Base-by-base conservation (phyloP, 1,140 invertebrate species). In the Nephila pilipes region DNA sequence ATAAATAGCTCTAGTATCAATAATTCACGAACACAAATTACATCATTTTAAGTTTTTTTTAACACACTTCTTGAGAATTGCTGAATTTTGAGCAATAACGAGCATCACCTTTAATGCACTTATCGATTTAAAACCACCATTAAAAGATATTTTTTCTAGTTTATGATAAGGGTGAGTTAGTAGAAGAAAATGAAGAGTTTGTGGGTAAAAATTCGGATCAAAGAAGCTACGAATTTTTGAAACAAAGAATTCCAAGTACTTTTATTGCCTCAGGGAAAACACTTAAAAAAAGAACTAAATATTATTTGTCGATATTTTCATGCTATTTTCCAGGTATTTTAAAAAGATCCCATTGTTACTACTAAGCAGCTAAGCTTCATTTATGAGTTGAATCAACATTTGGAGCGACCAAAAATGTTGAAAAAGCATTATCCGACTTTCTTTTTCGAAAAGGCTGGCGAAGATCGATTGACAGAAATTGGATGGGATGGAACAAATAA, bases 371-470 rank as follows among this genome's bases (percentile, higher is more conserved):
- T 75, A 75, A 75, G 69, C 32, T 36, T 75, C 69, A 75, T 75
- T 75, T 75, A 75, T 75, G 69, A 75, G 69, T 32, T 75, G 29
- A 75, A 75, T 75, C 69, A 75, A 75, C 69, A 75, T 75, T 75
- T 75, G 69, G 29, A 29, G 36, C 12, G 32, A 75, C 25, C 69
- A 75, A 75, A 75, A 75, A 75, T 75, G 69, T 75, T 29, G 69
- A 75, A 75, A 75, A 75, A 36, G 69, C 69, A 36, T 75, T 75
- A 75, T 75, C 69, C 29, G 65, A 75, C 29, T 75, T 75, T 75
- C 69, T 36, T 75, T 75, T 29, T 29, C 18, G 18, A 5, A 32
- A 32, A 16, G 32, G 12, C 29, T 75, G 25, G 69, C 20, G 32
- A 18, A 18, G 29, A 75, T 75, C 69, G 69, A 75, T 75, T 75